Conservation (phyloP, 2,113 vertebrate genomes). For the Takifugu bimaculatus region DNA sequence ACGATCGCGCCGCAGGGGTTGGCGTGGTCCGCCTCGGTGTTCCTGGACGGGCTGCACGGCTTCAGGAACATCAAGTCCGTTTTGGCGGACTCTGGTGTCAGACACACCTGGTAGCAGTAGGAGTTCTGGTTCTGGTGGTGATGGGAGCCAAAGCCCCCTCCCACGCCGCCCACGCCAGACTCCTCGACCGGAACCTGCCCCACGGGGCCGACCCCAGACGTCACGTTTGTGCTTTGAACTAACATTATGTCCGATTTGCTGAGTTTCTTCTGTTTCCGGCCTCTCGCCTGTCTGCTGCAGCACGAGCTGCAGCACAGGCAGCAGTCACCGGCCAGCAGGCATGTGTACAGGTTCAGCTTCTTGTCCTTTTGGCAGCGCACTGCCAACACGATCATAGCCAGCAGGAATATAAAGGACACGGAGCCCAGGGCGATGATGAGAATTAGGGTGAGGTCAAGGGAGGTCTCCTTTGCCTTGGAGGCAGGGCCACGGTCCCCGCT, state of each 20-base stretch:
- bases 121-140: conserved; percentile 92
- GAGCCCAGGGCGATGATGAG: conserved; percentile 97
- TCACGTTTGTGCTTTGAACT: conserved; percentile 87
- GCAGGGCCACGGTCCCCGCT: conserved; percentile 67
- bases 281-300: conserved; percentile 84
- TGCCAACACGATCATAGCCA: conserved; percentile 97
- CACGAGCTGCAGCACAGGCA: conserved; percentile 87
- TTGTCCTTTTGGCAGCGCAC: conserved; percentile 98
- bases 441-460: conserved; percentile 93
- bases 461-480: conserved; percentile 80
- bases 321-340: conserved; percentile 89
- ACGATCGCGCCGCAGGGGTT: conserved; percentile 93
- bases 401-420: conserved; percentile 92
- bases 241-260: conserved; percentile 99
- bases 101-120: conserved; percentile 98
- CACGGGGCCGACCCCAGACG: conserved; percentile 75
- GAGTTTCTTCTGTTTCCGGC: conserved; percentile 89
- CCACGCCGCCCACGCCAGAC: conserved; percentile 71
- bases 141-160: conserved; percentile 88
- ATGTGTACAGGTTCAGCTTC: conserved; percentile 91
- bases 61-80: conserved; percentile 99
- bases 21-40: conserved; percentile 85
- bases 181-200: conserved; percentile 87
- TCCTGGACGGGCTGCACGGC: conserved; percentile 91
- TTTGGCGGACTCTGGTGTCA: conserved; percentile 96